These are phyloP conservation scores for Borostomias antarcticus DNA, from an alignment of 2,797 vertebrate genomes.

Conservation along the genomic window DNA sequence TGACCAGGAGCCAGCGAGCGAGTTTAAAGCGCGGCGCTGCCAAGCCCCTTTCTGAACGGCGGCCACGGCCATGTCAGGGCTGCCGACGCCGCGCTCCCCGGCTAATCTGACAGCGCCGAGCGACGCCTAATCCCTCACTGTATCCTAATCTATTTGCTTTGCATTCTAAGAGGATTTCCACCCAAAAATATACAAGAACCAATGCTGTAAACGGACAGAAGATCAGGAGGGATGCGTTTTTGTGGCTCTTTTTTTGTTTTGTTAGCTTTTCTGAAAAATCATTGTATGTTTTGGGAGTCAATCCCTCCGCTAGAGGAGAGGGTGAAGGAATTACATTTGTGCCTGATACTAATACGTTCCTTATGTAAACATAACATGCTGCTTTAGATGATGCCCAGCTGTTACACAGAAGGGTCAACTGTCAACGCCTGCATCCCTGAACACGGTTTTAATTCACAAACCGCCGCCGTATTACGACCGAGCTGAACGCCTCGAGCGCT, in stretches of 20 bases:
- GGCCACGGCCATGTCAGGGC: slow-evolving; percentile 89
- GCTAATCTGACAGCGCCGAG: slow-evolving; percentile 95
- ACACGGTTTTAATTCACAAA: slow-evolving; percentile 70
- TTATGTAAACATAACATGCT: slow-evolving; percentile 71
- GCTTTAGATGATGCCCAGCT: slow-evolving; percentile 65
- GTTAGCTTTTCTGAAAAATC: slow-evolving; percentile 68
- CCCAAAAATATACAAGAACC: slow-evolving; percentile 89
- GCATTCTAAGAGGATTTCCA: slow-evolving; percentile 95
- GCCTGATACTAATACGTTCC: slow-evolving; percentile 77
- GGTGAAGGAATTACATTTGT: slow-evolving; percentile 74
- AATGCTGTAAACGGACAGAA: slow-evolving; percentile 84
- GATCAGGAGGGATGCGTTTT: slow-evolving; percentile 74
- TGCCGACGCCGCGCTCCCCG: slow-evolving; percentile 86
- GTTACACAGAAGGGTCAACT: slow-evolving; percentile 73
- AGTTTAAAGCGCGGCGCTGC: slow-evolving; percentile 76
- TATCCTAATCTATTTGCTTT: slow-evolving; percentile 98
- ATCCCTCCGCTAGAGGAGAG: slow-evolving; percentile 65
- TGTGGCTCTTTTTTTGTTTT: slow-evolving; percentile 61
- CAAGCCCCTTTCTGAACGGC: slow-evolving; percentile 80
- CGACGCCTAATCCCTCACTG: slow-evolving; percentile 91
- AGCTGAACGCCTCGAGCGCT: slow-evolving; percentile 71
- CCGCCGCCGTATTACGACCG: slow-evolving; percentile 63
- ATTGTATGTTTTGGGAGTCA: slow-evolving; percentile 73
- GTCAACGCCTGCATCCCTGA: slow-evolving; percentile 67
- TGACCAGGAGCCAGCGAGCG: slow-evolving; percentile 71